These are phyloP conservation scores for Rugalucina vietnamica DNA, from an alignment of 2,888 invertebrate species.

Conservation along the genomic window DNA sequence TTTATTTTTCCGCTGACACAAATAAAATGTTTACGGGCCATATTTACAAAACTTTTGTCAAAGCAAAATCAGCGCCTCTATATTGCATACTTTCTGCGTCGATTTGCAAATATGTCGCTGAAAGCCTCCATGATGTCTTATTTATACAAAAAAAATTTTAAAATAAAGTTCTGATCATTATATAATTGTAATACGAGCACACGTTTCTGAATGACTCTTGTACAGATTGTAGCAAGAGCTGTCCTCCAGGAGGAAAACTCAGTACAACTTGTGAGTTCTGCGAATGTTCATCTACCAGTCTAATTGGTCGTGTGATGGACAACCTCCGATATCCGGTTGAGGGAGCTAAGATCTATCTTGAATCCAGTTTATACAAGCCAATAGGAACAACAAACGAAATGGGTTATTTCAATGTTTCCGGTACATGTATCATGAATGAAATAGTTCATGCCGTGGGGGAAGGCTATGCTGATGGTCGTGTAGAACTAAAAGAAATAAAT, in stretches of 20 bases:
- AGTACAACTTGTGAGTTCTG: slow-evolving; percentile 8
- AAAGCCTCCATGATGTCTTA: too few relatives aligned
- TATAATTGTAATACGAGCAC: too few relatives aligned
- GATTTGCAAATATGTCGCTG: too few relatives aligned
- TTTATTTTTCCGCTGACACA: too few relatives aligned
- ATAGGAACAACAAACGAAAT: not conserved
- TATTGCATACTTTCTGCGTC: too few relatives aligned
- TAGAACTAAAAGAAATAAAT: not conserved
- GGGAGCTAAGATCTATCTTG: not conserved
- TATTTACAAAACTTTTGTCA: too few relatives aligned
- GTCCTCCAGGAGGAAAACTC: not conserved
- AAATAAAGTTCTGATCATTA: too few relatives aligned
- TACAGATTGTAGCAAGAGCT: slow-evolving; percentile 8
- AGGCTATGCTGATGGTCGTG: not conserved
- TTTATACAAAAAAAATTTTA: too few relatives aligned
- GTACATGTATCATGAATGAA: slow-evolving; percentile 1
- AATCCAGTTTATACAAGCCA: not conserved
- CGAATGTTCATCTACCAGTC: not conserved
- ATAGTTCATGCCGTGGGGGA: not conserved
- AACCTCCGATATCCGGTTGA: not conserved
- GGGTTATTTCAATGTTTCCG: not conserved
- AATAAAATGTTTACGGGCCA: too few relatives aligned
- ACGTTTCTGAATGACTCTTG: too few relatives aligned
- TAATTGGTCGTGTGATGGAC: not conserved
- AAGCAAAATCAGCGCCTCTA: too few relatives aligned